Evolutionary conservation across 1,140 invertebrate species (phyloP).

Genomic region (Ditylenchus dipsaci): DNA sequence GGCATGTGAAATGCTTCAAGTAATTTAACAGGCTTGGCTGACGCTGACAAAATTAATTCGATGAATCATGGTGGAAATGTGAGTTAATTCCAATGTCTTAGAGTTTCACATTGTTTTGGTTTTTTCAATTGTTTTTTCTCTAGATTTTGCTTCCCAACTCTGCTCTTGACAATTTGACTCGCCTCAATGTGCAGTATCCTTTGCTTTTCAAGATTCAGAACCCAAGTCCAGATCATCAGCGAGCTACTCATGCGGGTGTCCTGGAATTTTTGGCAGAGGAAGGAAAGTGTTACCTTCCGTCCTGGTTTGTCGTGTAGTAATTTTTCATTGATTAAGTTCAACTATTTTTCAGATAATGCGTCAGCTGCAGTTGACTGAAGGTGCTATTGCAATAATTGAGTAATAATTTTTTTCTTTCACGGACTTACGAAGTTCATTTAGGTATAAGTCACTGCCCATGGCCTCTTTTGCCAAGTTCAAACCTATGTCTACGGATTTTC

Average conservation of each 20-base stretch:
- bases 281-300: slow-evolving; percentile 91
- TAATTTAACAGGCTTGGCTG: too few species aligned
- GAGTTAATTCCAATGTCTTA: too few species aligned
- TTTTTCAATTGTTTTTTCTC: neutral
- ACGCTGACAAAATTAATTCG: slow-evolving; percentile 49
- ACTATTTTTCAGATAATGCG: slow-evolving; percentile 82
- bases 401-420: slow-evolving; percentile 61
- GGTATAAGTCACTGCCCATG: slow-evolving; percentile 71
- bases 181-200: slow-evolving; percentile 93
- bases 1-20: too few species aligned
- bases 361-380: slow-evolving; percentile 86
- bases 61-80: slow-evolving; percentile 57
- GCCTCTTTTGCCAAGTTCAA: slow-evolving; percentile 97
- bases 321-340: slow-evolving; percentile 19
- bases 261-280: slow-evolving; percentile 98
- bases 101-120: too few species aligned
- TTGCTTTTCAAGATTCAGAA: slow-evolving; percentile 97
- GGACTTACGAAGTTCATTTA: neutral
- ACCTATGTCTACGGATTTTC: slow-evolving; percentile 87
- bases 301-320: slow-evolving; percentile 71
- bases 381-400: slow-evolving; percentile 80
- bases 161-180: slow-evolving; percentile 47
- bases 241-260: slow-evolving; percentile 92
- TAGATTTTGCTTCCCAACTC: slow-evolving; percentile 56
- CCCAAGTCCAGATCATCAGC: slow-evolving; percentile 63